Conservation (phyloP, 2,888 invertebrate genomes). For the Tetanocera ferruginea region DNA sequence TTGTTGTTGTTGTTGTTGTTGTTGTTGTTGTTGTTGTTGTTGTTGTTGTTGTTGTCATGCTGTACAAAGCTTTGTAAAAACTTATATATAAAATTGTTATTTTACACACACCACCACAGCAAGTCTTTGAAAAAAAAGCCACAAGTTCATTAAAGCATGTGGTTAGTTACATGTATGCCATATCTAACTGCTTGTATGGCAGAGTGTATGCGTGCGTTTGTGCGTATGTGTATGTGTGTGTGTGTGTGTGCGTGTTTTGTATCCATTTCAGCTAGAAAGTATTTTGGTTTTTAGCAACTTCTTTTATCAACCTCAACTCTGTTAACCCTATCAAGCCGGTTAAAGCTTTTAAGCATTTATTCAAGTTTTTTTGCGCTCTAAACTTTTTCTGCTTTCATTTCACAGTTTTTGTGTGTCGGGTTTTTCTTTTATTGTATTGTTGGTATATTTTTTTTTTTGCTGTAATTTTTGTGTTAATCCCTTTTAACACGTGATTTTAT, state of each 20-base stretch:
- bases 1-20: neutral
- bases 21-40: neutral
- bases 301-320: neutral
- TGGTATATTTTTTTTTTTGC: neutral
- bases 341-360: neutral
- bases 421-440: neutral
- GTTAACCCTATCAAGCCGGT: neutral
- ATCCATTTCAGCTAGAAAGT: neutral
- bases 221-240: neutral
- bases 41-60: neutral
- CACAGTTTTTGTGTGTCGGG: neutral
- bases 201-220: neutral
- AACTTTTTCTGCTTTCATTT: neutral
- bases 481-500: neutral
- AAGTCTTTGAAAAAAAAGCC: neutral
- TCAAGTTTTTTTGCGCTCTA: neutral
- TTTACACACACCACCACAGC: neutral
- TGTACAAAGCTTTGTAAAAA: neutral
- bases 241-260: neutral
- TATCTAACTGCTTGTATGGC: no score
- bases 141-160: constrained; percentile 14
- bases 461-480: neutral
- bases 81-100: neutral
- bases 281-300: neutral
- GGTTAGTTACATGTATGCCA: neutral